A percentile compares a stretch with the other conserved stretches of the same genome.
phyloP scores from a whole-genome alignment of 1,140 invertebrate genomes.

The Littorina saxatilis region DNA sequence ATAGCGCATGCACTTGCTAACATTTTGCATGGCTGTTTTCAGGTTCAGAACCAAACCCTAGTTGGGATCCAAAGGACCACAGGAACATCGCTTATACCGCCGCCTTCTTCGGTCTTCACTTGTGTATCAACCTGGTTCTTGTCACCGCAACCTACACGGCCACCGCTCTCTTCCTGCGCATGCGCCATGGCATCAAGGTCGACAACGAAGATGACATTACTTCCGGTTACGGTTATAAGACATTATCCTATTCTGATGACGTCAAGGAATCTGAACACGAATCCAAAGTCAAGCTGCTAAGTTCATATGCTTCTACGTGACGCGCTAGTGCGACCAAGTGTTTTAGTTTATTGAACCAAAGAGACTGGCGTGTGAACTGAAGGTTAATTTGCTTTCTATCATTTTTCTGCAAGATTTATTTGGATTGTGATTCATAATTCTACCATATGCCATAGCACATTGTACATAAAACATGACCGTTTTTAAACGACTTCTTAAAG shows the following conservation, averaged over 20 bases:
- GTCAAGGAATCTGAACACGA: background rate
- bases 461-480: too few relatives aligned
- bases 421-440: too few relatives aligned
- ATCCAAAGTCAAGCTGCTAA: background rate
- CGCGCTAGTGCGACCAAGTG: too few relatives aligned
- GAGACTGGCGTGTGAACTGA: background rate
- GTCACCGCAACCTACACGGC: slow-evolving; percentile 2
- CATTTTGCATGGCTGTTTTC: background rate
- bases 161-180: slow-evolving; percentile 20
- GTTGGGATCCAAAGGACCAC: slow-evolving; percentile 1
- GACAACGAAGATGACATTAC: background rate
- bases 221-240: slow-evolving; percentile 3
- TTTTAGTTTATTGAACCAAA: too few relatives aligned
- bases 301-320: background rate
- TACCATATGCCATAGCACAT: too few relatives aligned
- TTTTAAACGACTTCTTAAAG: too few relatives aligned
- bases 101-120: slow-evolving; percentile 30
- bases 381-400: too few relatives aligned
- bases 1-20: too few relatives aligned
- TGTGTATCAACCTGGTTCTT: slow-evolving; percentile 27
- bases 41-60: slow-evolving; percentile 9
- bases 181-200: slow-evolving; percentile 27
- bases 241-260: background rate
- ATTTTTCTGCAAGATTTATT: too few relatives aligned
- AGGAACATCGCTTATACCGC: slow-evolving; percentile 18